Evolutionary conservation across 2,113 vertebrate species (phyloP).

Genomic region (Perca flavescens): DNA sequence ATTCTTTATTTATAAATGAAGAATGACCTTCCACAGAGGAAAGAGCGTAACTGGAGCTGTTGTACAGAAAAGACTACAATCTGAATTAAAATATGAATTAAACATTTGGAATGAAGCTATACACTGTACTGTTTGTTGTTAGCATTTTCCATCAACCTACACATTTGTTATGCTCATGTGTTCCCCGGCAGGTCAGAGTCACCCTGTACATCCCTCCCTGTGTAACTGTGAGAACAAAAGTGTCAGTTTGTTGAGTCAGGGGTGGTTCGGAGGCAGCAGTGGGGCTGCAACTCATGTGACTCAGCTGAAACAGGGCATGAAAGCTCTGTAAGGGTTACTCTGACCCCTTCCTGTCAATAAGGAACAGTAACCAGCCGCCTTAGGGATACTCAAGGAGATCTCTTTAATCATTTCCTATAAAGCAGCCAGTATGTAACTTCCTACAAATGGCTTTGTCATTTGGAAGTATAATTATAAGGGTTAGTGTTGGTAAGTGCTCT

Average conservation of each 20-base stretch:
- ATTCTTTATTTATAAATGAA: neutral
- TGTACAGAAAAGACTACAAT: neutral
- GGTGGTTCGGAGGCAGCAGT: neutral
- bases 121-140: too few species aligned
- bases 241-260: conserved; percentile 16
- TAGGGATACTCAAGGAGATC: neutral
- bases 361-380: conserved; percentile 12
- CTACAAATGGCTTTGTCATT: too few species aligned
- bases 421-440: too few species aligned
- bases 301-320: conserved; percentile 14
- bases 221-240: neutral
- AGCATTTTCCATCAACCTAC: neutral
- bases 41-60: neutral
- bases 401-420: neutral
- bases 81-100: neutral
- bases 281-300: conserved; percentile 21
- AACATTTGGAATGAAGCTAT: neutral
- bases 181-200: neutral
- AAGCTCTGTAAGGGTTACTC: conserved; percentile 14
- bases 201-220: neutral
- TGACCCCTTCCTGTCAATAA: conserved; percentile 8
- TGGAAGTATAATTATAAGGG: too few species aligned
- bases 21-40: neutral
- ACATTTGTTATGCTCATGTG: neutral
- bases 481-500: too few species aligned